These are phyloP conservation scores for Perca fluviatilis DNA, from an alignment of 2,113 vertebrate genomes.

Conservation along the genomic window DNA sequence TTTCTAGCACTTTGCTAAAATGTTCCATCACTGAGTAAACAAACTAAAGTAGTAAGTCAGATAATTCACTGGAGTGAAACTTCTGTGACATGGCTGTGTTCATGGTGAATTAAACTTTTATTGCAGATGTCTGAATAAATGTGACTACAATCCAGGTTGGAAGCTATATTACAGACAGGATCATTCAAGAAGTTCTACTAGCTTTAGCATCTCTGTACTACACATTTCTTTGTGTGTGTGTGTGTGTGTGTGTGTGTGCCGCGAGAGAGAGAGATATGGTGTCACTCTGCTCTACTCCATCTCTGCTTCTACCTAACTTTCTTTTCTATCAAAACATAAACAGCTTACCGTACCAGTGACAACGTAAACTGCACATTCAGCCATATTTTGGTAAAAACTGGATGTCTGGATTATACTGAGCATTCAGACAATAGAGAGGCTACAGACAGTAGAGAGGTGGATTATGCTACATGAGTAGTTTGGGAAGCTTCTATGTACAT, in stretches of 20 bases:
- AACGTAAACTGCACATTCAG: conserved; percentile 11
- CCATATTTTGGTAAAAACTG: neutral
- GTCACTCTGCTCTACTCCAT: conserved; percentile 6
- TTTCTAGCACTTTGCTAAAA: conserved; percentile 20
- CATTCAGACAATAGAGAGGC: conserved; percentile 17
- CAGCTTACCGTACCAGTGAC: neutral
- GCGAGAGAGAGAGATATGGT: conserved; percentile 3
- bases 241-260: conserved; percentile 7
- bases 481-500: neutral
- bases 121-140: conserved; percentile 38
- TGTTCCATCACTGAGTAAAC: conserved; percentile 30
- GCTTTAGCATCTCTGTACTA: no score
- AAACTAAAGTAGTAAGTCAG: conserved; percentile 39
- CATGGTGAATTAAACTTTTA: conserved; percentile 42
- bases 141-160: conserved; percentile 26
- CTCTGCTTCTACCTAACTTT: conserved; percentile 37
- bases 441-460: conserved; percentile 1
- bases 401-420: conserved; percentile 18
- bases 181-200: neutral
- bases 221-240: neutral
- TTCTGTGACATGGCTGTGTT: conserved; percentile 32
- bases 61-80: conserved; percentile 43
- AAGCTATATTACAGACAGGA: conserved; percentile 11
- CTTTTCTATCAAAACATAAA: conserved; percentile 17
- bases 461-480: conserved; percentile 29